Evolutionary conservation across 2,113 vertebrate species (phyloP).

Genomic region (Alexandromys fortis): DNA sequence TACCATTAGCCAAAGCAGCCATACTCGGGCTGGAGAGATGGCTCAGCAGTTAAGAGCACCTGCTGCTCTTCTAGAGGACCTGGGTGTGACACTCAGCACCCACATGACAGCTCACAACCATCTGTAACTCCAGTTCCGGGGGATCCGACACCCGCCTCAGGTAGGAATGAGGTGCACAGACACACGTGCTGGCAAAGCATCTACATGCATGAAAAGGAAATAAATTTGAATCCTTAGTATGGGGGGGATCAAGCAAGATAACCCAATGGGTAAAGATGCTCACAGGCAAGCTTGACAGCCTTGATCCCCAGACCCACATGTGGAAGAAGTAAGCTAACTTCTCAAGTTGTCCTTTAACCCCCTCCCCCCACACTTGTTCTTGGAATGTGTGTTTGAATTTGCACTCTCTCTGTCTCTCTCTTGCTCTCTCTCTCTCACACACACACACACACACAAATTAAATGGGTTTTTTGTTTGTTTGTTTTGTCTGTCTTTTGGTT

Average conservation of each 20-base stretch:
- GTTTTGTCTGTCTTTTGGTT: too few species aligned
- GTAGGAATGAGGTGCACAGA: not conserved
- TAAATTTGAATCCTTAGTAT: not conserved
- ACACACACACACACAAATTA: too few species aligned
- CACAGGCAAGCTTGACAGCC: not conserved
- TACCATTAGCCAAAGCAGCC: not conserved
- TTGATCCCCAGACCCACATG: not conserved
- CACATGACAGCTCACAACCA: not conserved
- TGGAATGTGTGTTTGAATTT: too few species aligned
- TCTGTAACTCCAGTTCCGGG: not conserved
- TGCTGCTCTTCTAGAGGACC: too few species aligned
- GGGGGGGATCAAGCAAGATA: not conserved
- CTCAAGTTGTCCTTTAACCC: not conserved
- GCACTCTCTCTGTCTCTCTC: not conserved
- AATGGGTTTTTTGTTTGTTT: too few species aligned
- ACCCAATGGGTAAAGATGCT: not conserved
- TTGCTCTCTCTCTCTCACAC: too few species aligned
- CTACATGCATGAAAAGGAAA: not conserved
- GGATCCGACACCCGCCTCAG: not conserved
- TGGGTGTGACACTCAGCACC: too few species aligned
- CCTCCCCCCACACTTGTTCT: not conserved
- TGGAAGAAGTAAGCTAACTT: too few species aligned
- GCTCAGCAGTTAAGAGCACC: not conserved
- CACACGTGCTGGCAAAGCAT: not conserved
- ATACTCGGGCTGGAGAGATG: not conserved